Evolutionary conservation across 2,797 vertebrate genomes (phyloP).

Genomic region (Typhlichthys eigenmanni): DNA sequence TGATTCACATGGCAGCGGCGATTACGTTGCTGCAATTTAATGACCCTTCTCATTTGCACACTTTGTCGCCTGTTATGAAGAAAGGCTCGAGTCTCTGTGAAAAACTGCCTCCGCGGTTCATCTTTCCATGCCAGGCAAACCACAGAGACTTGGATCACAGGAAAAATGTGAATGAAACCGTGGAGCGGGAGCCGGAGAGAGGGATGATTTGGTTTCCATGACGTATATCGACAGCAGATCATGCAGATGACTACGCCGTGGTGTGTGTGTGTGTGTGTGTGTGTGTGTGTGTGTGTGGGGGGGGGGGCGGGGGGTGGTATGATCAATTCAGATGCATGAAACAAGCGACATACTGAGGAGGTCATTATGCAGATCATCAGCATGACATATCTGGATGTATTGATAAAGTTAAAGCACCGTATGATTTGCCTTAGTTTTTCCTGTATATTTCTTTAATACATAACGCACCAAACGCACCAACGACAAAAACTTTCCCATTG

Average conservation of each 20-base stretch:
- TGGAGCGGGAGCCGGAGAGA: conserved; percentile 18
- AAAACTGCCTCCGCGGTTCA: conserved; percentile 65
- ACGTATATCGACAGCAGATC: conserved; percentile 43
- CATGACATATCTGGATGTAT: conserved; percentile 33
- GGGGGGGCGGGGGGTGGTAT: neutral
- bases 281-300: neutral
- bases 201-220: conserved; percentile 55
- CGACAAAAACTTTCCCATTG: neutral
- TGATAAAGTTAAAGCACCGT: no score
- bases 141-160: conserved; percentile 66
- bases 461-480: neutral
- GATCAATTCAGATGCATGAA: conserved; percentile 1
- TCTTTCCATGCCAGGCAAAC: conserved; percentile 62
- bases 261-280: neutral
- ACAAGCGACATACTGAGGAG: neutral
- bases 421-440: no score
- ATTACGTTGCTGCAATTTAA: conserved; percentile 58
- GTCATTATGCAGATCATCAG: conserved; percentile 24
- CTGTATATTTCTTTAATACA: neutral
- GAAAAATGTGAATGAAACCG: conserved; percentile 69
- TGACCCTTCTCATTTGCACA: conserved; percentile 56
- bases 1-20: conserved; percentile 41
- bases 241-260: conserved; percentile 6
- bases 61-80: conserved; percentile 48
- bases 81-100: conserved; percentile 61